Percentiles rank a stretch among this genome's conserved stretches.
These are phyloP conservation scores for Lycocerus yunnanus DNA, from an alignment of 2,888 invertebrate species.

Conservation along the genomic window DNA sequence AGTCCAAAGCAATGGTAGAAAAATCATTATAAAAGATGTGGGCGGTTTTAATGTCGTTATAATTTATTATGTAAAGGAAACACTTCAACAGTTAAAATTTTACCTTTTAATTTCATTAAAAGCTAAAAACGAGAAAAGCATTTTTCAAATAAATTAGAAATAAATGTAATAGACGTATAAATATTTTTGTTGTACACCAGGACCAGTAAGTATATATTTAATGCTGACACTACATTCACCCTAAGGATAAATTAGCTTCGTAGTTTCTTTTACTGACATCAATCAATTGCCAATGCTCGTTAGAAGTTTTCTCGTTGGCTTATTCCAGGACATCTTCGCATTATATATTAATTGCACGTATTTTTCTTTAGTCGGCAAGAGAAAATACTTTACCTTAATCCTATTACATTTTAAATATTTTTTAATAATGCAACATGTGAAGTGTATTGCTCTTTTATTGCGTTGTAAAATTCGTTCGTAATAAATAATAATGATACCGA, in stretches of 20 bases:
- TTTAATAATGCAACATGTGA: neutral
- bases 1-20: neutral
- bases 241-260: slow-evolving; percentile 4
- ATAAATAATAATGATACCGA: neutral
- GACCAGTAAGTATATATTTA: neutral
- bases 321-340: slow-evolving; percentile 1
- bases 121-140: neutral
- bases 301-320: slow-evolving; percentile 5
- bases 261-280: slow-evolving; percentile 4
- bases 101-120: neutral
- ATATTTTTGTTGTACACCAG: neutral
- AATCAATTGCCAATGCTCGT: slow-evolving; percentile 4
- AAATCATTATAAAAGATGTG: neutral
- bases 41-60: neutral
- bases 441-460: neutral
- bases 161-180: neutral
- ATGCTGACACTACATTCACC: slow-evolving; percentile 3
- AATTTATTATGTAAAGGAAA: neutral
- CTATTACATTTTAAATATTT: neutral
- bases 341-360: slow-evolving; percentile 5
- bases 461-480: neutral
- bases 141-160: neutral
- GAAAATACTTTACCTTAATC: slow-evolving; percentile 1
- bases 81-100: neutral
- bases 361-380: slow-evolving; percentile 1